Evolutionary conservation across 2,888 invertebrate genomes (phyloP).

Genomic region (Allolobophora icterica): DNA sequence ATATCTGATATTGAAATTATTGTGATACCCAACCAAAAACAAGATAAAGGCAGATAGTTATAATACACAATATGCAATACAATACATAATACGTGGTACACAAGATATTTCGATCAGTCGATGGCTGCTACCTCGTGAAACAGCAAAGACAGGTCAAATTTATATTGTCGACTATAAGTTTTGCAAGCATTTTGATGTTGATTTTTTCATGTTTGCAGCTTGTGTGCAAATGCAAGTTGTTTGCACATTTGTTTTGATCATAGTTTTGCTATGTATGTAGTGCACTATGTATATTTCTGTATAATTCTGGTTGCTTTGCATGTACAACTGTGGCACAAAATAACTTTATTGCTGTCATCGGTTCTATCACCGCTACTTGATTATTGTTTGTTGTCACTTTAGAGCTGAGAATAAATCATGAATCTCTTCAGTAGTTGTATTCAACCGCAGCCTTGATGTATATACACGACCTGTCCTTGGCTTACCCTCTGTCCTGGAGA

Average conservation of each 20-base stretch:
- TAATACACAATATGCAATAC: not conserved
- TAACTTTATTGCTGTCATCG: not conserved
- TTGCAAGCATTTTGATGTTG: not conserved
- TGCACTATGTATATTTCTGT: constrained; percentile 10
- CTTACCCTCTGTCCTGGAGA: no score
- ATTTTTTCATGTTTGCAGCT: not conserved
- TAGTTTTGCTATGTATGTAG: not conserved
- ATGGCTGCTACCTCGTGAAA: not conserved
- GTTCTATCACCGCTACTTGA: not conserved
- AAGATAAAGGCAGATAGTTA: not conserved
- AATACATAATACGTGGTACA: not conserved
- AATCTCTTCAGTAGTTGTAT: not conserved
- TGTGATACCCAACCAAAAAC: not conserved
- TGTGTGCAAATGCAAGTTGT: not conserved
- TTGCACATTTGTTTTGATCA: not conserved
- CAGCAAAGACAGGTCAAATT: not conserved
- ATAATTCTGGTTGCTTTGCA: constrained; percentile 17
- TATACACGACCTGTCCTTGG: no score
- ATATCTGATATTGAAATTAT: not conserved
- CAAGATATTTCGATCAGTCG: not conserved
- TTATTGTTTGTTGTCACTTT: not conserved
- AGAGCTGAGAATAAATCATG: constrained; percentile 2
- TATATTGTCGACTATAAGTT: not conserved
- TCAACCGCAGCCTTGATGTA: not conserved
- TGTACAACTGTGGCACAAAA: not conserved